Base-by-base conservation (phyloP, 2,888 invertebrate species). In the Drosophila sordidula region DNA sequence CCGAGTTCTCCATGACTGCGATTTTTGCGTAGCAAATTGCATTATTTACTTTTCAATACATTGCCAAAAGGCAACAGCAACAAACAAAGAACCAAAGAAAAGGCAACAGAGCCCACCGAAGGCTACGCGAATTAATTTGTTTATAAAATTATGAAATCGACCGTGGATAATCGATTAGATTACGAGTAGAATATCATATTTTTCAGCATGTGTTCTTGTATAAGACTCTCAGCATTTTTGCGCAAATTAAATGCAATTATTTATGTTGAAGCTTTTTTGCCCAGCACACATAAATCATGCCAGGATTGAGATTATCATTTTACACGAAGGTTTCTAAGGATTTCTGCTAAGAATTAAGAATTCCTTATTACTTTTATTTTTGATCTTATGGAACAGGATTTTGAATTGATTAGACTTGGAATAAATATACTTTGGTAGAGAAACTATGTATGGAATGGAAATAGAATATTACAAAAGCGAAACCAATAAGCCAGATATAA, bases 91-190 rank as follows among this genome's bases (percentile, higher is more conserved):
- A 26, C 32, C 36, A 32, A 39, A 16, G 26, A 16, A 11, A 32
- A 42, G 34, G 25, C 41, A 42, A 42, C n/a, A 25, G 58, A 61
- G 39, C 22, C 49, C 52, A 32, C 25, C 39, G 56, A 59, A 25
- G 65, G 61, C 49, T 29, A 44, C 29, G 39, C 39, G 44, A 70
- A 71, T 47, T 67, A 83, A 82, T 86, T 83, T 80, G 70, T 65
- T 82, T 82, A 70, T 70, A 54, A 70, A 79, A 70, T 86, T 73
- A 86, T 81, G 86, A 80, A 86, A 80, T 83, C 81, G 83, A 83
- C 71, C 70, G 73, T 64, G 38, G 39, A 65, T 62, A 86, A 82
- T 86, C 74, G 78, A 86, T 82, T 86, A 51, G 45, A 29, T 26
- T 22, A 59, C 62, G 57, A 63, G 50, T 56, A 49, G 36, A 39